These are phyloP conservation scores for Nothocercus nigrocapillus DNA, from an alignment of 2,113 vertebrate genomes.

Conservation along the genomic window DNA sequence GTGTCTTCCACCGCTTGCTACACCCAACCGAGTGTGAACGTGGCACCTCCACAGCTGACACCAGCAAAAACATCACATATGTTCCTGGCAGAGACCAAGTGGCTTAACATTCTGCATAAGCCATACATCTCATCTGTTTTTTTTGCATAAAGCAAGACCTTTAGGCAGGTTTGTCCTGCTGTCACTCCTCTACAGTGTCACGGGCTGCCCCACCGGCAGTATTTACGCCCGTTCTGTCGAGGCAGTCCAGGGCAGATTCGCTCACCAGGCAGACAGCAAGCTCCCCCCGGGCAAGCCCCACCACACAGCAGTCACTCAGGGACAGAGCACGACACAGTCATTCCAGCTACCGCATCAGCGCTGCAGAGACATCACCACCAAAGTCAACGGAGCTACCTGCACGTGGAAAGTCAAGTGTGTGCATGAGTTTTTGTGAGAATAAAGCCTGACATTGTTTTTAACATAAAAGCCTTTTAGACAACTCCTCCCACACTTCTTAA, in stretches of 20 bases:
- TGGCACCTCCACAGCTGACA: background rate
- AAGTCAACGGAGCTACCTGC: background rate
- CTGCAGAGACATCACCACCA: background rate
- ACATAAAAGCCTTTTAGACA: slow-evolving; percentile 53
- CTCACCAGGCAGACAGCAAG: background rate
- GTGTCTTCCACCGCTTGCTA: background rate
- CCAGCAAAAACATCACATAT: background rate
- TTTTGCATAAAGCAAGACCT: background rate
- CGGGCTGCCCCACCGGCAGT: background rate
- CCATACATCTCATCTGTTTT: background rate
- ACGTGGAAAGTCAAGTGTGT: background rate
- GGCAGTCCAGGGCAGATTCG: background rate
- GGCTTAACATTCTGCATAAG: background rate
- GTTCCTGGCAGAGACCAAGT: background rate
- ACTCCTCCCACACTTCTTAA: slow-evolving; percentile 63
- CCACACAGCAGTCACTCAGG: background rate
- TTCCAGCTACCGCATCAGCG: background rate
- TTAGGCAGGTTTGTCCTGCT: background rate
- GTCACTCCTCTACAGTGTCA: background rate
- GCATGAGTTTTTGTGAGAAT: slow-evolving; percentile 28
- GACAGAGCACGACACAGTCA: background rate
- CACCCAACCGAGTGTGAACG: background rate
- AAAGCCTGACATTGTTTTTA: slow-evolving; percentile 43
- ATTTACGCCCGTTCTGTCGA: background rate
- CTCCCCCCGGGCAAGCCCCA: background rate